These are phyloP conservation scores for Charadrius vociferus DNA, from an alignment of 2,113 vertebrate species.

Conservation along the genomic window DNA sequence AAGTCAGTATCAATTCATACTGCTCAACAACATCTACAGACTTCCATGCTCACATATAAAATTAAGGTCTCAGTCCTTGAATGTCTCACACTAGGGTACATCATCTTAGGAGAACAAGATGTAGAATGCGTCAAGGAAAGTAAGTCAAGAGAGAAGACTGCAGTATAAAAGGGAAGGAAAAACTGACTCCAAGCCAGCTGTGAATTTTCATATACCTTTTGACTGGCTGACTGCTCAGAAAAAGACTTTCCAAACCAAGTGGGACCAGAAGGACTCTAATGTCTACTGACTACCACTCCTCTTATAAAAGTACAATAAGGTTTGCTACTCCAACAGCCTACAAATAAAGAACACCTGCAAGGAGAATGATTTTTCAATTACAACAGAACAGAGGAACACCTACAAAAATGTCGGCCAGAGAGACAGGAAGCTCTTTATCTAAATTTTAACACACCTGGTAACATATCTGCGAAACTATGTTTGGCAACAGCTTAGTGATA, in stretches of 20 bases:
- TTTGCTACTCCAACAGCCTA: background rate
- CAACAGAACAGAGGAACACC: background rate
- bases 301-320: background rate
- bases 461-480: background rate
- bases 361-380: background rate
- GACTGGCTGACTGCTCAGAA: background rate
- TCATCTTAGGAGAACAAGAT: accelerated
- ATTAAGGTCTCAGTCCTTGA: background rate
- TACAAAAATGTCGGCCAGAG: background rate
- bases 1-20: background rate
- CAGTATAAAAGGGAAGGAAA: background rate
- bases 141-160: background rate
- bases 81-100: background rate
- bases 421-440: background rate
- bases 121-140: background rate
- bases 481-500: background rate
- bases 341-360: background rate
- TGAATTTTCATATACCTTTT: background rate
- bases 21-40: background rate
- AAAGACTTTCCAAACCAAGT: background rate
- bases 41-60: background rate
- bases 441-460: background rate
- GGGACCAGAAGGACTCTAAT: background rate
- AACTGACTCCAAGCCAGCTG: background rate
- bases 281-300: background rate